Evolutionary conservation across 2,797 vertebrate genomes (phyloP).

Genomic region (Enteromius radiatus): DNA sequence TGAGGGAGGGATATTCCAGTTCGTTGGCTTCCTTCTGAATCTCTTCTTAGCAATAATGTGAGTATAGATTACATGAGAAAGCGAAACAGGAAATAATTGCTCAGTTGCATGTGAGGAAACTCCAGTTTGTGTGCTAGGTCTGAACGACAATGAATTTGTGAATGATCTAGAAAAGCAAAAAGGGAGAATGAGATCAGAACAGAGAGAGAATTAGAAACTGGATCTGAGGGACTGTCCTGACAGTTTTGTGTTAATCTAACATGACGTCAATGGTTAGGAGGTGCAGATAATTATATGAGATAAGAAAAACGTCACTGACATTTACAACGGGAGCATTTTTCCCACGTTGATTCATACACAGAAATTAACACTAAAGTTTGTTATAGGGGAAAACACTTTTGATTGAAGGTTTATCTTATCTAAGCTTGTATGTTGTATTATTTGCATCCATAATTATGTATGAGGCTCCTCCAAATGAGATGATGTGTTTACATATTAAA

Average conservation of each 20-base stretch:
- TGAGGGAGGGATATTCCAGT: conserved; percentile 8
- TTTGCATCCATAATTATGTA: neutral
- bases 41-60: neutral
- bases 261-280: conserved; percentile 17
- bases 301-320: conserved; percentile 9
- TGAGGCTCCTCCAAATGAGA: neutral
- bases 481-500: neutral
- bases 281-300: neutral
- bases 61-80: neutral
- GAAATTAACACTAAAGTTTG: neutral
- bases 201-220: conserved; percentile 4
- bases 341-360: neutral
- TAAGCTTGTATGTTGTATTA: neutral
- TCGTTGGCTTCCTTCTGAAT: neutral
- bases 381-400: neutral
- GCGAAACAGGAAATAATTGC: conserved; percentile 13
- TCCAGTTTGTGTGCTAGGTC: neutral
- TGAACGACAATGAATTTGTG: conserved; percentile 9
- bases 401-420: neutral
- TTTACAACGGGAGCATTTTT: conserved; percentile 4
- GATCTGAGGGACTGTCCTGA: conserved; percentile 17
- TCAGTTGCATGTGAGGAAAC: neutral
- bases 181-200: neutral
- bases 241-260: conserved; percentile 19
- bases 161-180: neutral